phyloP scores from a whole-genome alignment of 2,888 invertebrate species.

The Junonia oenone region DNA sequence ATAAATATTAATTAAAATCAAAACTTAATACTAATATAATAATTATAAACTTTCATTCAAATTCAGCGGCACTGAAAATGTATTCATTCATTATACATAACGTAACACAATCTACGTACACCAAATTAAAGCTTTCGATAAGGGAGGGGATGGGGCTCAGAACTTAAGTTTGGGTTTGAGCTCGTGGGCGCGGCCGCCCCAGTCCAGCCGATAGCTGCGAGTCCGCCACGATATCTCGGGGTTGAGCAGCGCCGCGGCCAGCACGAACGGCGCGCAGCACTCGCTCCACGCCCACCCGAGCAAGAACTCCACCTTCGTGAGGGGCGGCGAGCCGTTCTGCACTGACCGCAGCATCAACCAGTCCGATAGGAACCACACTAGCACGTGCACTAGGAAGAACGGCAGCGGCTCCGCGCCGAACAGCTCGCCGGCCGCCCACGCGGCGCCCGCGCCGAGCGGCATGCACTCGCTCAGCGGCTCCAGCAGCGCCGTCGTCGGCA shows the following conservation, averaged over 20 bases:
- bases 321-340: conserved; percentile 95
- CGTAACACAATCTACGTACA: conserved; percentile 40
- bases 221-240: conserved; percentile 96
- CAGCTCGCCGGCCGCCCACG: conserved; percentile 90
- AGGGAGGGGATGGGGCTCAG: conserved; percentile 51
- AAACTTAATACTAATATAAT: conserved; percentile 55
- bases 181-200: conserved; percentile 97
- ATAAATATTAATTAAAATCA: conserved; percentile 57
- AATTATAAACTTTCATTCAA: conserved; percentile 44
- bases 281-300: conserved; percentile 97
- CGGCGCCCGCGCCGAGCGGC: conserved; percentile 93
- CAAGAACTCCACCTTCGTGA: conserved; percentile 96
- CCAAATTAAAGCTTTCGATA: conserved; percentile 68
- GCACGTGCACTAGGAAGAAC: conserved; percentile 94
- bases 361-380: conserved; percentile 97
- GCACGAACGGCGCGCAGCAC: conserved; percentile 92
- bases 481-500: conserved; percentile 92
- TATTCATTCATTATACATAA: conserved; percentile 30
- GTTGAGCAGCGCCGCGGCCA: conserved; percentile 90
- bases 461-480: conserved; percentile 98
- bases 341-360: conserved; percentile 94
- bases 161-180: conserved; percentile 86
- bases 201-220: conserved; percentile 92
- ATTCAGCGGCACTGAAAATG: conserved; percentile 34
- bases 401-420: conserved; percentile 94